phyloP scores from a whole-genome alignment of 2,113 vertebrate species.

The Cyrtonyx montezumae region DNA sequence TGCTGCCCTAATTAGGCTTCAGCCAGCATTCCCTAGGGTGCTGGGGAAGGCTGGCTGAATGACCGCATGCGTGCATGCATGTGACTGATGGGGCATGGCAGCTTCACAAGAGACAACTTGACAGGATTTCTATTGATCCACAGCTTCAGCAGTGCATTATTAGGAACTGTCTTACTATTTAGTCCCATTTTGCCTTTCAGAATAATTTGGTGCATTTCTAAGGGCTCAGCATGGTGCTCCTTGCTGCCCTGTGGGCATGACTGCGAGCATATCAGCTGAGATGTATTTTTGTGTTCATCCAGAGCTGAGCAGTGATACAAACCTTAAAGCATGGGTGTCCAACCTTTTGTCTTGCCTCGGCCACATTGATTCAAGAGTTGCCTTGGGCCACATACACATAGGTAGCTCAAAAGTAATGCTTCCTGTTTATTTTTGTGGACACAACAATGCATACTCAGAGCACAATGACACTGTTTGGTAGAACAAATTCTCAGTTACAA shows the following conservation, averaged over 20 bases:
- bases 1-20: neutral
- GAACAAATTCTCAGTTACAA: too few species aligned
- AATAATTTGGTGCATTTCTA: neutral
- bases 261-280: accelerated
- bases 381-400: too few species aligned
- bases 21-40: neutral
- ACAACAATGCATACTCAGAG: too few species aligned
- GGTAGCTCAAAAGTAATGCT: too few species aligned
- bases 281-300: neutral
- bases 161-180: neutral
- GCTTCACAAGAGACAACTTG: neutral
- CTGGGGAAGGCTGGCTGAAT: neutral
- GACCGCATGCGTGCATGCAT: accelerated
- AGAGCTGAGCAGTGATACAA: neutral
- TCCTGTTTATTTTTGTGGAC: too few species aligned
- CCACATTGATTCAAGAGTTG: too few species aligned
- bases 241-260: accelerated
- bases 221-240: neutral
- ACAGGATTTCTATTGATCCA: neutral
- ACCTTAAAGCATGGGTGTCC: neutral
- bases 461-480: too few species aligned
- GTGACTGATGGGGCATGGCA: neutral
- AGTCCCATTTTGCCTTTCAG: neutral
- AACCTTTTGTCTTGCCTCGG: too few species aligned
- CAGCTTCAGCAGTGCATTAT: neutral